phyloP scores from a whole-genome alignment of 2,113 vertebrate genomes.

The Pelobates fuscus region DNA sequence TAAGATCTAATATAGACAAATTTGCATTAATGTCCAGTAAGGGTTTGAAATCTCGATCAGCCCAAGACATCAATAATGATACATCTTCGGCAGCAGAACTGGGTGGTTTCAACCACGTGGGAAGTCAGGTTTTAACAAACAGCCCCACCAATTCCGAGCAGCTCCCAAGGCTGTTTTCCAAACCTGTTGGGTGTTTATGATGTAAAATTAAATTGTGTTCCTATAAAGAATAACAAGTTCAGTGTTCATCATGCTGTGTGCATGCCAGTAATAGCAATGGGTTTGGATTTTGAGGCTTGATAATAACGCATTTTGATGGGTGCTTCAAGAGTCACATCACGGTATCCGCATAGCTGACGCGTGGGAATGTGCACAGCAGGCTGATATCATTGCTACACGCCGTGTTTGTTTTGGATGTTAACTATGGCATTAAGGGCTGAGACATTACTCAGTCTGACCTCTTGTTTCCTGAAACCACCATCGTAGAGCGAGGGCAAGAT shows the following conservation, averaged over 20 bases:
- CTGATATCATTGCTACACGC: neutral
- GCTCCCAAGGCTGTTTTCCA: constrained; percentile 42
- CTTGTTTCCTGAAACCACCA: constrained; percentile 61
- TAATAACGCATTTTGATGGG: constrained; percentile 39
- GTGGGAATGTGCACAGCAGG: constrained; percentile 54
- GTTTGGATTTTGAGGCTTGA: constrained; percentile 35
- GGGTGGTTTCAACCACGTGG: constrained; percentile 22
- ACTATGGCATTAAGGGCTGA: constrained; percentile 46
- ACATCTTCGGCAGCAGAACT: neutral
- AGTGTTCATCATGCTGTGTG: constrained; percentile 45
- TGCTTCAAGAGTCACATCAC: constrained; percentile 45
- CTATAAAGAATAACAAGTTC: constrained; percentile 42
- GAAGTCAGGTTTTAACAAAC: constrained; percentile 34
- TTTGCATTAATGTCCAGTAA: no score
- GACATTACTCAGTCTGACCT: constrained; percentile 64
- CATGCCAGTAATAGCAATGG: constrained; percentile 44
- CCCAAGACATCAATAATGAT: no score
- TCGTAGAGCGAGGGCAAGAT: constrained; percentile 51
- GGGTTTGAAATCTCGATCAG: no score
- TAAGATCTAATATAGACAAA: no score
- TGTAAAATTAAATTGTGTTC: constrained; percentile 36
- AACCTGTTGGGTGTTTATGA: constrained; percentile 36
- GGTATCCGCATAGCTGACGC: constrained; percentile 53
- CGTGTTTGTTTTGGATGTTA: constrained; percentile 66
- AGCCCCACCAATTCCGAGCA: constrained; percentile 17